Conservation (phyloP, 2,113 vertebrate genomes). For the Callorhinus ursinus region DNA sequence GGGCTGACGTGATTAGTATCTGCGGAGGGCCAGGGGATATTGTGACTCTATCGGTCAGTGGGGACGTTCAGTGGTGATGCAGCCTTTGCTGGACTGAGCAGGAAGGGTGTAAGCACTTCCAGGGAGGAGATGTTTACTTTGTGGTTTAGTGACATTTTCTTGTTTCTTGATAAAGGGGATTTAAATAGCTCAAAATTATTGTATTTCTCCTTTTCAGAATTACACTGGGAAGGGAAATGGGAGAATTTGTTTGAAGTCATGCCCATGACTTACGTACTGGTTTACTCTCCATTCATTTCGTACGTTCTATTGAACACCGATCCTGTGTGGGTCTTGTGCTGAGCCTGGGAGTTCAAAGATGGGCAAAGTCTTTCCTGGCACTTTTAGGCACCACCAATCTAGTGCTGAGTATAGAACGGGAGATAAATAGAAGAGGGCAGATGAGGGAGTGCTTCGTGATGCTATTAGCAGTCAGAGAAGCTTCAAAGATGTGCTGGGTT, state of each 20-base stretch:
- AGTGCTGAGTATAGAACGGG: neutral
- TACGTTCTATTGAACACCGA: neutral
- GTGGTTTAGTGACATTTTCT: neutral
- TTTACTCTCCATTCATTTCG: neutral
- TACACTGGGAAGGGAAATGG: neutral
- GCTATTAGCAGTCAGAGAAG: neutral
- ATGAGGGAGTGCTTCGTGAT: neutral
- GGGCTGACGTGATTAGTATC: fast-evolving
- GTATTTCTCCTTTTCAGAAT: neutral
- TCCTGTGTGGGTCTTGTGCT: neutral
- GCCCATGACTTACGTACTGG: fast-evolving
- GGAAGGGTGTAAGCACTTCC: neutral
- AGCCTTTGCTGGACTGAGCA: neutral
- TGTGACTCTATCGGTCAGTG: neutral
- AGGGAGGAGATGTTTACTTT: neutral
- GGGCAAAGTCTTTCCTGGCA: neutral
- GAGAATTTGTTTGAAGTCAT: neutral
- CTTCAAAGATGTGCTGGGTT: neutral
- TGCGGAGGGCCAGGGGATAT: neutral
- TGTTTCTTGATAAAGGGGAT: neutral
- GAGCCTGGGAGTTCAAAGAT: neutral
- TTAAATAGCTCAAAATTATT: neutral
- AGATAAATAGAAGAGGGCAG: neutral
- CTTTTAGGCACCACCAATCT: neutral
- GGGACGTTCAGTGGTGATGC: too few species aligned